Evolutionary conservation across 64 coral and sea anemone species (phyloP).

Genomic region (Hydrozoanthus tunicans): DNA sequence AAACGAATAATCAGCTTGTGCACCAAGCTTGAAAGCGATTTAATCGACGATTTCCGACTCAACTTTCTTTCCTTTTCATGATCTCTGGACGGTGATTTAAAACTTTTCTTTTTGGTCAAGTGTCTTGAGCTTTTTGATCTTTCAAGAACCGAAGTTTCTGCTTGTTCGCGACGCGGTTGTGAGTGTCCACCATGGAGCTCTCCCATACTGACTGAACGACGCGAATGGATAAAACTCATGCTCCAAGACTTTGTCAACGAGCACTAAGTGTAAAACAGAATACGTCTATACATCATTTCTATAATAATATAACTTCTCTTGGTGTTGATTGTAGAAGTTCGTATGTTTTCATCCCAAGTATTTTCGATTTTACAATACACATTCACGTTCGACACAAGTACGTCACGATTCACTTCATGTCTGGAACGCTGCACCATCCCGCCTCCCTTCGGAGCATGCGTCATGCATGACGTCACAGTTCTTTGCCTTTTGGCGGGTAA

Average conservation of each 20-base stretch:
- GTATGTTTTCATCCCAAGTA: neutral
- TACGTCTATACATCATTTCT: neutral
- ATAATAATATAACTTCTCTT: neutral
- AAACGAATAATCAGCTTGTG: slow-evolving; percentile 76
- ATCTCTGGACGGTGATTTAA: slow-evolving; percentile 58
- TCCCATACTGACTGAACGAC: slow-evolving; percentile 42
- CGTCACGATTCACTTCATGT: slow-evolving; percentile 43
- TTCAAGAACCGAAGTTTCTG: slow-evolving; percentile 63
- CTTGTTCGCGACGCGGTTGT: slow-evolving; percentile 6
- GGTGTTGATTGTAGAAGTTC: neutral
- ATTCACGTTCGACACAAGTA: neutral
- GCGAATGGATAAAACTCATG: slow-evolving; percentile 21
- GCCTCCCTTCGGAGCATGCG: slow-evolving; percentile 52
- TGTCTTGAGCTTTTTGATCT: slow-evolving; percentile 80
- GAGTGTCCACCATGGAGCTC: slow-evolving; percentile 32
- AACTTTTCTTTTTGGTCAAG: slow-evolving; percentile 84
- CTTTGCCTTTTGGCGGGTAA: neutral
- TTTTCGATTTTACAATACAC: neutral
- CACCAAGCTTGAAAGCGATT: slow-evolving; percentile 76
- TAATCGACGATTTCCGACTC: slow-evolving; percentile 71
- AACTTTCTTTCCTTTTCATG: slow-evolving; percentile 68
- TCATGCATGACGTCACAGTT: slow-evolving; percentile 48
- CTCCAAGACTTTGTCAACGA: slow-evolving; percentile 1
- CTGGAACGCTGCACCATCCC: slow-evolving; percentile 6
- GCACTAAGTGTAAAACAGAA: neutral